Evolutionary conservation across 2,888 invertebrate species (phyloP), one percentile per base, ranked within the genome.

Genomic region (Cephus rjabovi): DNA sequence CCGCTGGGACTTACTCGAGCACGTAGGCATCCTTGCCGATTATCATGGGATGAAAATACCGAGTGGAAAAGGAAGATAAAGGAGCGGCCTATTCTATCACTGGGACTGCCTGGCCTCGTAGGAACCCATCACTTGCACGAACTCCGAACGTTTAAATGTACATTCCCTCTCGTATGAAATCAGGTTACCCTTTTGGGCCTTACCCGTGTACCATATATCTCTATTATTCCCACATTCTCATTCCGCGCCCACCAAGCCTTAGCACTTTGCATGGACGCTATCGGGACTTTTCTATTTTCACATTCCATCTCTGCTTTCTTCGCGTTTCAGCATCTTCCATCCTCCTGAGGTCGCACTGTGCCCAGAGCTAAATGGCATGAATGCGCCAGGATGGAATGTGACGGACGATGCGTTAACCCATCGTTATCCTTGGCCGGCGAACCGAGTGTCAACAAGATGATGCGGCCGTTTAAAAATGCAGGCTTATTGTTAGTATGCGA

Each of bases 381-480:
- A 56, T 56, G 56, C 56, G 23, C 56, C 56, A 23, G 56, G 56
- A 56, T 56, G 56, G 56, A 56, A 56, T 56, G 56, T 56, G 56
- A 56, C 56, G 56, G 23, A 71, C 34, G 71, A 31, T 71, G 71
- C 71, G 34, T 71, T 71, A 33, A 71, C 15, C 33, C 77, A 76
- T 69, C 77, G 79, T 81, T 82, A 82, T 85, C 85, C 81, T 83
- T 81, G 80, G 68, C 75, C 75, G 76, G 79, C 78, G 81, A 81
- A 76, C 73, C 77, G 74, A 84, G 81, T 83, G 82, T 85, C 85
- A 85, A 85, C 84, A 82, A 81, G 82, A 86, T 86, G 87, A 87
- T 84, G 86, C 83, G 82, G 84, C 74, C 82, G 80, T 80, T 84
- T 79, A 87, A 87, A 86, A 87, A 87, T 86, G 85, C 82, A 84